Evolutionary conservation across 2,113 vertebrate genomes (phyloP).

Genomic region (Eolophus roseicapilla): DNA sequence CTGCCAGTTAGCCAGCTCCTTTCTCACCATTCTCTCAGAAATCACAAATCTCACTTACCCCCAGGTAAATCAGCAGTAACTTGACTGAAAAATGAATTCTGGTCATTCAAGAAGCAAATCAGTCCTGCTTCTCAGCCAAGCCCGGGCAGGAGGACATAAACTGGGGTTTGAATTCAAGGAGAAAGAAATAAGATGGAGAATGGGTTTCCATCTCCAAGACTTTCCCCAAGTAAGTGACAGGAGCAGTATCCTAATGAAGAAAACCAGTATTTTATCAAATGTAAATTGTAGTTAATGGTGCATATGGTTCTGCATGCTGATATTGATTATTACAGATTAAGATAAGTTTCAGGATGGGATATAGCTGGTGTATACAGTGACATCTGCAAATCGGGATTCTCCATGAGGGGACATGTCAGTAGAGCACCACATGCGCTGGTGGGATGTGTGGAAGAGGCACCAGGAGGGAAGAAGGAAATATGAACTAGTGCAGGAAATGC

Average conservation of each 20-base stretch:
- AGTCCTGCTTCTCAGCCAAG: background rate
- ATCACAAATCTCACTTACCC: background rate
- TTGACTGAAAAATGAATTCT: background rate
- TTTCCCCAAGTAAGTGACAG: background rate
- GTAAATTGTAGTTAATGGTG: constrained; percentile 37
- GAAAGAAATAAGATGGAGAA: background rate
- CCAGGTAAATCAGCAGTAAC: background rate
- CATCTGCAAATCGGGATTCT: background rate
- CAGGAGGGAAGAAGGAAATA: background rate
- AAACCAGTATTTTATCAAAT: constrained; percentile 31
- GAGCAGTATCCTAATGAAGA: background rate
- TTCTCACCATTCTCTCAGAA: background rate
- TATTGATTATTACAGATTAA: constrained; percentile 27
- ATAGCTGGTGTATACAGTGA: background rate
- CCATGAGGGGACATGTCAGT: background rate
- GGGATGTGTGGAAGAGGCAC: background rate
- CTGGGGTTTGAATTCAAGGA: background rate
- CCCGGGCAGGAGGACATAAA: background rate
- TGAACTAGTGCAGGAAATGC: fast-evolving
- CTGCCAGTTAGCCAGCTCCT: background rate
- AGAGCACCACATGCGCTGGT: fast-evolving
- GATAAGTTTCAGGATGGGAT: background rate
- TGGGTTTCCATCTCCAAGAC: fast-evolving
- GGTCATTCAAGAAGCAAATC: background rate
- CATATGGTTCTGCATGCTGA: constrained; percentile 2